These are phyloP conservation scores for Stegostoma tigrinum DNA, from an alignment of 2,113 vertebrate species.

Conservation along the genomic window DNA sequence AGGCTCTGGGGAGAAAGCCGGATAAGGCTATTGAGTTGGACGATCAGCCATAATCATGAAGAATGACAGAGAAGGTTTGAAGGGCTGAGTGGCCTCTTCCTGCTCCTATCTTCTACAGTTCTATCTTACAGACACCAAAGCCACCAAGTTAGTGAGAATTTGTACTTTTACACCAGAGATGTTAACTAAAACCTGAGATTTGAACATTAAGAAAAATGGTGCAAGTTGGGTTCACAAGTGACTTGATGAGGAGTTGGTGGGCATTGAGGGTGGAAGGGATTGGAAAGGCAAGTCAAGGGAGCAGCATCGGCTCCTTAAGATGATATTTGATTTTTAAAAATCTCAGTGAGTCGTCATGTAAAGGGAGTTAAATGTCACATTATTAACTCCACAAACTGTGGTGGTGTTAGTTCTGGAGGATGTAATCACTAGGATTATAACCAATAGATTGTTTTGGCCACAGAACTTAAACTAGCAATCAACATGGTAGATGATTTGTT, in stretches of 20 bases:
- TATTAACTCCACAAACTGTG: neutral
- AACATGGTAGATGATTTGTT: neutral
- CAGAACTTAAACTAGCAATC: neutral
- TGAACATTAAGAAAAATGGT: neutral
- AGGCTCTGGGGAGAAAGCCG: too few species aligned
- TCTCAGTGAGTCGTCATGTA: too few species aligned
- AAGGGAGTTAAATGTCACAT: neutral
- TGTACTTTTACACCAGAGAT: neutral
- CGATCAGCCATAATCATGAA: too few species aligned
- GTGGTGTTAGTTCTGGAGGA: neutral
- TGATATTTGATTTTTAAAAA: neutral
- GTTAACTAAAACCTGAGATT: neutral
- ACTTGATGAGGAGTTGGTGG: neutral
- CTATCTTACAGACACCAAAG: neutral
- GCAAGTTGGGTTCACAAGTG: neutral
- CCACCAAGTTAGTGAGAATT: neutral
- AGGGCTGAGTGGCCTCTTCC: too few species aligned
- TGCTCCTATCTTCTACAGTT: too few species aligned
- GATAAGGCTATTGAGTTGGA: too few species aligned
- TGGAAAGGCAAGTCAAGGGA: neutral
- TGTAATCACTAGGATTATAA: neutral
- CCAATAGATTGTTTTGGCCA: neutral
- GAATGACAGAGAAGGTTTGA: too few species aligned
- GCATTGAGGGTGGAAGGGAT: neutral
- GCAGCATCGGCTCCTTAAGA: neutral